A percentile compares a stretch with the other conserved stretches of the same genome.
Conservation (phyloP, 2,888 invertebrate genomes). For the Drosophila borealis region DNA sequence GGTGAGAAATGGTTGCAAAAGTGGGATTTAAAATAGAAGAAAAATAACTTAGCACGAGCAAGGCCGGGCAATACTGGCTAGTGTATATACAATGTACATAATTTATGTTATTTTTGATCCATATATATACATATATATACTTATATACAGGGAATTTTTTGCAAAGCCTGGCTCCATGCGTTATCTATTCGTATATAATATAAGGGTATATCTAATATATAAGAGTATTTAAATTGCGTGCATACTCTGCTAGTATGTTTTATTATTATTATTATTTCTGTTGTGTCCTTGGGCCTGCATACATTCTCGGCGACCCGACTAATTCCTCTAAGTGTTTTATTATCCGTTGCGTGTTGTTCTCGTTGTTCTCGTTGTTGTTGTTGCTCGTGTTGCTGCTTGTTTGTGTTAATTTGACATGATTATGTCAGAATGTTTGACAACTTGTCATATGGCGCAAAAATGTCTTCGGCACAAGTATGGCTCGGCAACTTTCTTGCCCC, state of each 20-base stretch:
- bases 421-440: constrained; percentile 80
- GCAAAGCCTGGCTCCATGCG: too few relatives aligned
- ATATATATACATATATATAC: too few relatives aligned
- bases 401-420: constrained; percentile 79
- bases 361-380: constrained; percentile 12
- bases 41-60: too few relatives aligned
- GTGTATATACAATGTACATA: too few relatives aligned
- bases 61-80: too few relatives aligned
- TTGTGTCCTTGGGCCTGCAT: constrained; percentile 50
- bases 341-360: constrained; percentile 54
- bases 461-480: constrained; percentile 10
- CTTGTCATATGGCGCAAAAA: constrained; percentile 62
- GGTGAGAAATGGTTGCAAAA: too few relatives aligned
- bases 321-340: constrained; percentile 76
- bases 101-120: too few relatives aligned
- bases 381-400: constrained; percentile 28
- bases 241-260: not conserved
- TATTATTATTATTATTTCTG: not conserved
- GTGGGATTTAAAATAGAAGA: too few relatives aligned
- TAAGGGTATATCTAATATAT: too few relatives aligned
- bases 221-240: constrained; percentile 3
- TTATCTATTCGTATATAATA: not conserved
- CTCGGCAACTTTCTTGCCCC: constrained; percentile 12
- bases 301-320: constrained; percentile 38
- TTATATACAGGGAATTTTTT: too few relatives aligned